These are phyloP conservation scores for Taurulus bubalis DNA, from an alignment of 2,113 vertebrate species.

Conservation along the genomic window DNA sequence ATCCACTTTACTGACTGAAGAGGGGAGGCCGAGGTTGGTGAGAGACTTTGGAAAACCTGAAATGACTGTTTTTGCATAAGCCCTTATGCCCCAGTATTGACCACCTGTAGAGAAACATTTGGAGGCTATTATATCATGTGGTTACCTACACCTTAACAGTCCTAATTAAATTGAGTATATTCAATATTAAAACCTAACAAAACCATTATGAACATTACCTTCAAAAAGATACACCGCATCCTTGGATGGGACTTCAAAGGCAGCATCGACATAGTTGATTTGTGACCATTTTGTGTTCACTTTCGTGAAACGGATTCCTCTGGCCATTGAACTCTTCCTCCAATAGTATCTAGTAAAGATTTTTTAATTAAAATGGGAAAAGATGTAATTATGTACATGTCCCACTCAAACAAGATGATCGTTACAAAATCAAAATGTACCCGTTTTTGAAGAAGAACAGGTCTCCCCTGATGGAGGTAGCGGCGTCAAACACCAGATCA, in stretches of 20 bases:
- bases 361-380: neutral
- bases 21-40: conserved; percentile 74
- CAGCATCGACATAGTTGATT: conserved; percentile 77
- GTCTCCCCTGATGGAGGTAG: conserved; percentile 73
- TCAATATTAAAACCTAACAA: neutral
- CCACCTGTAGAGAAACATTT: conserved; percentile 59
- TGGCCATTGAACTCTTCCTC: conserved; percentile 62
- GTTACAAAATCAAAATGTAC: conserved; percentile 29
- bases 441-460: conserved; percentile 80
- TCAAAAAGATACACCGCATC: conserved; percentile 72
- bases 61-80: conserved; percentile 45
- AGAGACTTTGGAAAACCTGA: conserved; percentile 77
- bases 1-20: conserved; percentile 75
- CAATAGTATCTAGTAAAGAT: conserved; percentile 75
- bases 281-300: conserved; percentile 69
- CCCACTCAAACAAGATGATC: neutral
- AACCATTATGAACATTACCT: conserved; percentile 52
- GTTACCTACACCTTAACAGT: neutral
- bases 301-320: conserved; percentile 53
- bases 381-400: neutral
- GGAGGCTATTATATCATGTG: neutral
- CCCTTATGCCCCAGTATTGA: conserved; percentile 75
- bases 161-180: neutral
- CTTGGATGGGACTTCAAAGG: conserved; percentile 64
- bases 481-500: conserved; percentile 78